Conservation (phyloP, 2,113 vertebrate species). For the Mormyrus lacerda region DNA sequence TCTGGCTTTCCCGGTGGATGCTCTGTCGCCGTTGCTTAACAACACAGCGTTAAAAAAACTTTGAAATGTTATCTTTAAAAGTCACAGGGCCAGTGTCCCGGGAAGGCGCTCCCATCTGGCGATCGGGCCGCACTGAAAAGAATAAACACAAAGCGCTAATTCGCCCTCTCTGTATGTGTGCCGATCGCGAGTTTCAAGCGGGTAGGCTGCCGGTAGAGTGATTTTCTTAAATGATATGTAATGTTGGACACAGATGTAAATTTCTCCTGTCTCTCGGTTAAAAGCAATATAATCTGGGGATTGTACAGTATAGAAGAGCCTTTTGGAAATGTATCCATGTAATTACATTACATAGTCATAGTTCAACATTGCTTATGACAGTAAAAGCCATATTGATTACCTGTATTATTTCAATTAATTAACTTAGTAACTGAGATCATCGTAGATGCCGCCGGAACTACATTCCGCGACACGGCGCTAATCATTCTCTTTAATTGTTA, state of each 20-base stretch:
- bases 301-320: not conserved
- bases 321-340: not conserved
- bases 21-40: slow-evolving; percentile 61
- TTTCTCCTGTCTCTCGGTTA: not conserved
- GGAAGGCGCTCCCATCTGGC: slow-evolving; percentile 34
- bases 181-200: not conserved
- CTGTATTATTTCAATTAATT: slow-evolving; percentile 30
- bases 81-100: slow-evolving; percentile 29
- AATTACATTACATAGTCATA: slow-evolving; percentile 10
- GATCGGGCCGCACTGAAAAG: slow-evolving; percentile 29
- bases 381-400: slow-evolving; percentile 25
- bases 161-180: not conserved
- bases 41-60: slow-evolving; percentile 42
- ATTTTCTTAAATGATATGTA: slow-evolving; percentile 14
- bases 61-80: slow-evolving; percentile 43
- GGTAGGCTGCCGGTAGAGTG: not conserved
- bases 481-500: slow-evolving; percentile 35
- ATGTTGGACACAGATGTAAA: not conserved
- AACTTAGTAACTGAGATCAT: slow-evolving; percentile 27
- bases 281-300: not conserved
- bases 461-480: slow-evolving; percentile 13
- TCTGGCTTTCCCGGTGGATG: slow-evolving; percentile 50
- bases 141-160: slow-evolving; percentile 28
- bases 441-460: slow-evolving; percentile 27
- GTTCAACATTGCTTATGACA: slow-evolving; percentile 21